phyloP scores from a whole-genome alignment of 2,797 vertebrate genomes.

The Oreonectes daqikongensis region DNA sequence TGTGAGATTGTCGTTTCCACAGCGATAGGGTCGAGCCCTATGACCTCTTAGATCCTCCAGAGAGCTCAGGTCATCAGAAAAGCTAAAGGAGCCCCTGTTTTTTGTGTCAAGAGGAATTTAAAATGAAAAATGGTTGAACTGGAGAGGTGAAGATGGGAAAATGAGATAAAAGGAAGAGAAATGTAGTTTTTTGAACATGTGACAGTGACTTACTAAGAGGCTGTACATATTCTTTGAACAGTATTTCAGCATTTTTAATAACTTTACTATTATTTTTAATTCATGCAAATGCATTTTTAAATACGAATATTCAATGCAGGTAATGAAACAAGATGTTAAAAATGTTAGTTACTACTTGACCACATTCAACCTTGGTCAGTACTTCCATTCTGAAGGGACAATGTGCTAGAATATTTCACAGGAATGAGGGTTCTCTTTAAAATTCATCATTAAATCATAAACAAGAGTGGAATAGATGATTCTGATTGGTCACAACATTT shows the following conservation, averaged over 20 bases:
- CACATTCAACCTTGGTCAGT: not conserved
- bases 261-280: too few relatives aligned
- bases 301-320: too few relatives aligned
- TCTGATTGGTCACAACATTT: too few relatives aligned
- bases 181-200: not conserved
- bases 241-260: too few relatives aligned
- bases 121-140: conserved; percentile 63
- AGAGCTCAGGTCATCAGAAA: conserved; percentile 56
- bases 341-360: not conserved
- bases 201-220: too few relatives aligned
- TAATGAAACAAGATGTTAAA: too few relatives aligned
- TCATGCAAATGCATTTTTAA: too few relatives aligned
- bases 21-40: conserved; percentile 68
- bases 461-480: too few relatives aligned
- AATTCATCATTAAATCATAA: too few relatives aligned
- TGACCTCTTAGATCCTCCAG: conserved; percentile 64
- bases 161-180: not conserved
- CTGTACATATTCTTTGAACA: too few relatives aligned
- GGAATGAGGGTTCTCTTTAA: too few relatives aligned
- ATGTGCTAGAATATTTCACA: conserved; percentile 13
- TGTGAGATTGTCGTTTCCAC: conserved; percentile 66
- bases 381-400: conserved; percentile 15
- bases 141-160: not conserved
- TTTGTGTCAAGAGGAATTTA: conserved; percentile 48
- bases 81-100: conserved; percentile 49